These are phyloP conservation scores for Thinocorus orbignyianus DNA, from an alignment of 2,113 vertebrate genomes.

Conservation along the genomic window DNA sequence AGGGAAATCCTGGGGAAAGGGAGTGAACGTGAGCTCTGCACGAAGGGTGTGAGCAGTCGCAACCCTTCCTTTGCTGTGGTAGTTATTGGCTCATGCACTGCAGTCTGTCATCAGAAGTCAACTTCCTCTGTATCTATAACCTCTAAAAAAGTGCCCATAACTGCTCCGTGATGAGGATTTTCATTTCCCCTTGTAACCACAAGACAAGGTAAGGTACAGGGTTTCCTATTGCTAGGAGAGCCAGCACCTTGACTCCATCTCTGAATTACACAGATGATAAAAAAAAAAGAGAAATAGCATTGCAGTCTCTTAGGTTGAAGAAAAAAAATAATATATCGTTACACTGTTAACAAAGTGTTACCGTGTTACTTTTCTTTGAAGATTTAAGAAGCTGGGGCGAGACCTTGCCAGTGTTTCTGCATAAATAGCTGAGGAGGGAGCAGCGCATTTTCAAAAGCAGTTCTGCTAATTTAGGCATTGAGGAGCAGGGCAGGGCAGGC, in stretches of 20 bases:
- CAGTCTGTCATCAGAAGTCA: not conserved
- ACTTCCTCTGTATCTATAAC: not conserved
- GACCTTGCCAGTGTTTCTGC: not conserved
- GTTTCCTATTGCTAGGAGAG: not conserved
- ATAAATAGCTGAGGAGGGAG: not conserved
- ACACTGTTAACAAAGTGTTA: not conserved
- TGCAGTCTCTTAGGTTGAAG: not conserved
- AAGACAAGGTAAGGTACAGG: not conserved
- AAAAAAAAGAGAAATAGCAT: not conserved
- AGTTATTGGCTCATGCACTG: not conserved
- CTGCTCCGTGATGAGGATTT: not conserved
- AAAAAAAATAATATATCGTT: not conserved
- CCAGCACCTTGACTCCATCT: not conserved
- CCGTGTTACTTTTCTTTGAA: not conserved
- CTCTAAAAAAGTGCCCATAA: not conserved
- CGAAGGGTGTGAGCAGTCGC: not conserved
- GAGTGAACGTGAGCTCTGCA: not conserved
- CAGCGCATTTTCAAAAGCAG: not conserved
- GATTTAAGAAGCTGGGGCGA: not conserved
- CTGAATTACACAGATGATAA: not conserved
- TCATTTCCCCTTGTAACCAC: not conserved
- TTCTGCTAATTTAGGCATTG: not conserved
- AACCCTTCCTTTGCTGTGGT: accelerated
- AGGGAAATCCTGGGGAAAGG: not conserved
- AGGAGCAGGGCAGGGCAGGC: not conserved